These are phyloP conservation scores for Athalia cordata DNA, from an alignment of 2,888 invertebrate genomes.

Conservation along the genomic window DNA sequence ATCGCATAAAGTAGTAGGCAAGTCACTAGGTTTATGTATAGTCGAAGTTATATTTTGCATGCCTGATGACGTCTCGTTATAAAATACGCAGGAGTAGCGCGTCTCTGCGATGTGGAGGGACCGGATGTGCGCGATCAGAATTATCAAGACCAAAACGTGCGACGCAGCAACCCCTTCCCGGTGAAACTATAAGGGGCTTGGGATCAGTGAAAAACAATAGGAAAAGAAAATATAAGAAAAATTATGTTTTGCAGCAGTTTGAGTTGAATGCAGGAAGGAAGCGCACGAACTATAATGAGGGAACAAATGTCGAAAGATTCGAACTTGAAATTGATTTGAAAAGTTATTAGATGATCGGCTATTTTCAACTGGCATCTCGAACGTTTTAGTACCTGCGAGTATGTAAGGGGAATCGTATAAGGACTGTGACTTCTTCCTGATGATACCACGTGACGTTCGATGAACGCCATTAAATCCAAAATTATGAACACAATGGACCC, in stretches of 20 bases:
- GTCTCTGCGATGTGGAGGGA: background rate
- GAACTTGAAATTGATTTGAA: no score
- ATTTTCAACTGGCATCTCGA: background rate
- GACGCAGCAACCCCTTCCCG: no score
- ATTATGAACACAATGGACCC: conserved; percentile 24
- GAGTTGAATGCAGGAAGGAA: no score
- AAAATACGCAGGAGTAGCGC: background rate
- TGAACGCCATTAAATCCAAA: background rate
- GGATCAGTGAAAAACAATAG: no score
- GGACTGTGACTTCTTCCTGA: no score
- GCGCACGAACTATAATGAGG: no score
- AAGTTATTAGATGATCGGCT: background rate
- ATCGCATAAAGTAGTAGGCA: background rate
- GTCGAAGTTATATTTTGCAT: conserved; percentile 14
- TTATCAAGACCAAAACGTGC: background rate
- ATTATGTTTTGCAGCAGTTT: no score
- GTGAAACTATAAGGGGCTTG: no score
- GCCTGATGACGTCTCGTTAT: background rate
- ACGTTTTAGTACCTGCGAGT: no score
- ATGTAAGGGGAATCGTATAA: no score
- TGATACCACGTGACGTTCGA: background rate
- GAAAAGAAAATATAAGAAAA: no score
- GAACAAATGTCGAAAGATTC: no score
- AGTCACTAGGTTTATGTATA: background rate
- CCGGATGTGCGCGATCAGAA: conserved; percentile 41